These are phyloP conservation scores for Ceyx erithaca DNA, from an alignment of 2,797 vertebrate genomes.

Conservation along the genomic window DNA sequence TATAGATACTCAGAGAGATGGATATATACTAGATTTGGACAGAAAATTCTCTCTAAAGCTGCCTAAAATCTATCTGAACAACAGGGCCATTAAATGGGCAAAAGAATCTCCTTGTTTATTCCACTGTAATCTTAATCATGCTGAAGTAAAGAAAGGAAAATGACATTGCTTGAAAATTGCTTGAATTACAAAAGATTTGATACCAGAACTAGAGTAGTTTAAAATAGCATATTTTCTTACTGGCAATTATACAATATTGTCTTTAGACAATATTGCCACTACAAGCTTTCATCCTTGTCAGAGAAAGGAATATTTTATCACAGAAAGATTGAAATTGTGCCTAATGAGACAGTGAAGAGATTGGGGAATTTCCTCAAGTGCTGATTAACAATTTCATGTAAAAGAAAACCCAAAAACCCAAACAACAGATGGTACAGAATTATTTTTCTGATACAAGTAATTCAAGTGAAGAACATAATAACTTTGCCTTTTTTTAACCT, in stretches of 20 bases:
- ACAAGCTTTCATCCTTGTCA: background rate
- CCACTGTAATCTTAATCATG: slow-evolving; percentile 21
- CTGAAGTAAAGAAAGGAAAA: slow-evolving; percentile 21
- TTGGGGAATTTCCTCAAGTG: slow-evolving; percentile 45
- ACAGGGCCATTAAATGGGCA: background rate
- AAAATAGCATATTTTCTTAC: background rate
- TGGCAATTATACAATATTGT: background rate
- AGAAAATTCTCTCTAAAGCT: slow-evolving; percentile 1
- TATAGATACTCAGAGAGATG: background rate
- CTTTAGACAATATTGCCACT: slow-evolving; percentile 9
- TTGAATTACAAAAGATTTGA: background rate
- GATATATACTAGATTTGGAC: background rate
- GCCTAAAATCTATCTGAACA: background rate
- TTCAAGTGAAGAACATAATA: slow-evolving; percentile 33
- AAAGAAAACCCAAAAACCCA: slow-evolving; percentile 13
- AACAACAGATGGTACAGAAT: slow-evolving; percentile 71
- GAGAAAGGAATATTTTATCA: slow-evolving; percentile 21
- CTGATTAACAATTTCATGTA: slow-evolving; percentile 64
- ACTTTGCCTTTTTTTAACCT: slow-evolving; percentile 34
- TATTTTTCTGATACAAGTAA: slow-evolving; percentile 46
- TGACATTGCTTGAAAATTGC: background rate
- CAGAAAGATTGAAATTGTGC: slow-evolving; percentile 19
- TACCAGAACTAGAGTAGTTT: background rate
- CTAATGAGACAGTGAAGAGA: slow-evolving; percentile 47
- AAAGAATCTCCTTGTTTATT: slow-evolving; percentile 33